Percentiles rank a stretch among this genome's conserved stretches.
phyloP scores from a whole-genome alignment of 2,888 invertebrate genomes.

The Zele albiditarsus region DNA sequence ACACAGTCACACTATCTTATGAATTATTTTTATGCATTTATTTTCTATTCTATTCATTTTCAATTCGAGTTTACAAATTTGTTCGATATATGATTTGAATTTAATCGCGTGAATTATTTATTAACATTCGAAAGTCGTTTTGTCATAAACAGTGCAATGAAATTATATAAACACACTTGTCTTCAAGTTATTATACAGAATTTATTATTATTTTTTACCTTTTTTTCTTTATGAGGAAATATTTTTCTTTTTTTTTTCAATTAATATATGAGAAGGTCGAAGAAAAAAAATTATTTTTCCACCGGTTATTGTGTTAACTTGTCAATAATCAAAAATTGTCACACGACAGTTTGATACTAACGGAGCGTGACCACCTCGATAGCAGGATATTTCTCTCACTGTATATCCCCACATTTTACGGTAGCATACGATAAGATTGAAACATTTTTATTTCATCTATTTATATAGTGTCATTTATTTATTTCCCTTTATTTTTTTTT shows the following conservation, averaged over 20 bases:
- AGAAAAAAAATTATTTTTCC: not conserved
- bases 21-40: not conserved
- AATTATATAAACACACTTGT: not conserved
- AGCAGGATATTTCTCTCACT: conserved; percentile 22
- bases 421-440: conserved; percentile 11
- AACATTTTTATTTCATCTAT: not conserved
- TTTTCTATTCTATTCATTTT: not conserved
- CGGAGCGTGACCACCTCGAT: conserved; percentile 28
- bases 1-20: not conserved
- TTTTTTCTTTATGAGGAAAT: no score
- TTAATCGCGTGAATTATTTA: not conserved
- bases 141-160: not conserved
- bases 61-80: conserved; percentile 10
- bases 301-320: conserved; percentile 2
- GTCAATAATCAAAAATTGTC: conserved; percentile 24
- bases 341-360: conserved; percentile 3
- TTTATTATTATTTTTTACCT: not conserved
- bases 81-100: not conserved
- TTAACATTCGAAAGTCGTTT: conserved; percentile 34
- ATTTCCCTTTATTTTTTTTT: not conserved
- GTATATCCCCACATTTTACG: conserved; percentile 11
- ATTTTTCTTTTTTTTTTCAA: not conserved
- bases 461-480: not conserved
- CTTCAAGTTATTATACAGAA: not conserved
- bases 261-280: not conserved